Base-by-base conservation (phyloP, 2,888 invertebrate genomes). In the Pristionchus fissidentatus region DNA sequence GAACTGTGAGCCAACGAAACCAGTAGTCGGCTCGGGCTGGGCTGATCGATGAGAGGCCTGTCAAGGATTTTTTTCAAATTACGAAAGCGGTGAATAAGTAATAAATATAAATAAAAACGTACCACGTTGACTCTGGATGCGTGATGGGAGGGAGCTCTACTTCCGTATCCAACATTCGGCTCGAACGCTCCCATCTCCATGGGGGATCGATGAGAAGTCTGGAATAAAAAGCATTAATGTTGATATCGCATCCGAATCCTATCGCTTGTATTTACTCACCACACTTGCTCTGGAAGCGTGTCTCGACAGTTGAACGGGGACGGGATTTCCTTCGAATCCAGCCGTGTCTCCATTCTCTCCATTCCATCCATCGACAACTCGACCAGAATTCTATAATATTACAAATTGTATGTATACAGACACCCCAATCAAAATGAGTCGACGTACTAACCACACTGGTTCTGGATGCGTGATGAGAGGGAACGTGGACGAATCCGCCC, bases 221-320 rank as follows among this genome's bases (percentile, higher is more conserved):
- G 15, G 49, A 52, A 26, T n/a, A n/a, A 35, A 52, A 38, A 78
- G 49, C 19, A 77, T 49, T 49, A 38, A 49, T 8, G 10, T 49
- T 46, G 55, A 22, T 55, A 41, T 26, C 73, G 1, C 32, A 2
- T 43, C 73, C 41, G 62, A 60, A 60, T 35, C 35, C 73, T 41
- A 10, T 43, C 73, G 26, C 41, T 7, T 43, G 43, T 13, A 66
- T 60, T 22, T 41, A 70, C 70, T 8, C 32, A 70, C 70, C 19
- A 70, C n/a, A 41, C 70, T 70, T n/a, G 41, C 22, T 70, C 26
- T n/a, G 29, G 73, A 73, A 4, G 73, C 73, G 29, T 73, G 73
- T 66, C 66, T 66, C 66, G 66, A 66, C 38, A 66, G 66, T 29
- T 73, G 43, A 35, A 13, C n/a, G 46, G 73, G 73, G 4, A n/a